Base-by-base conservation (phyloP, 2,797 vertebrate genomes). In the Chloroceryle amazona region DNA sequence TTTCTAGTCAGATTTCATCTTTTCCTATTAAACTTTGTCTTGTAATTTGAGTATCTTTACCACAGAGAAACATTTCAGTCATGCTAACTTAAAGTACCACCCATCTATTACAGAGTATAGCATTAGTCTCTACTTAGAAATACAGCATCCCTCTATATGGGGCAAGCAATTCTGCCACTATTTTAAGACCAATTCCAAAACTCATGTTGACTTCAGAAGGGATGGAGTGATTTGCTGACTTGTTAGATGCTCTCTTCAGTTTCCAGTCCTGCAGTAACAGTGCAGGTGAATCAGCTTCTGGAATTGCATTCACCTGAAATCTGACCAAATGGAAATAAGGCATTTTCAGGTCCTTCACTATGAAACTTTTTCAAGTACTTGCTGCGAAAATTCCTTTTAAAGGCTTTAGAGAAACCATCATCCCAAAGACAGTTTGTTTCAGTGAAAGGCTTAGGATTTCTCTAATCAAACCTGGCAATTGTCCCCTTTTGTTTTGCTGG, bases 1-100 rank as follows among this genome's bases (percentile, higher is more conserved):
- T 87, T 76, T 89, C 76, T 73, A 91, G 66, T 66, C 62, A 93
- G 76, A 58, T 9, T 81, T 90, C 39, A 93, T 80, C 28, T 84
- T 79, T 93, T 22, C 13, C 46, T 35, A 28, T 89, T 87, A 85
- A 89, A 94, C 44, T 76, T 89, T 67, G 29, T 70, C 67, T 94
- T 67, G 39, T 47, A 82, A 71, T 86, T 67, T 78, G 75, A 88
- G 39, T 75, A 72, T 80, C 42, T 95, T 78, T 88, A 66, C 25
- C 54, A 62, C 49, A 72, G 62, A 86, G 46, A 66, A 81, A 81
- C 26, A 39, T 91, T 88, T 81, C 46, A 44, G 66, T 90, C 52
- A 47, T 9, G 15, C 16, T 70, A 31, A 70, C 62, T 85, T 79
- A 54, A 37, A 88, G 81, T 73, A 57, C 18, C 57, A 91, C 61